phyloP scores from a whole-genome alignment of 2,888 invertebrate species.

The Microctonus brassicae region DNA sequence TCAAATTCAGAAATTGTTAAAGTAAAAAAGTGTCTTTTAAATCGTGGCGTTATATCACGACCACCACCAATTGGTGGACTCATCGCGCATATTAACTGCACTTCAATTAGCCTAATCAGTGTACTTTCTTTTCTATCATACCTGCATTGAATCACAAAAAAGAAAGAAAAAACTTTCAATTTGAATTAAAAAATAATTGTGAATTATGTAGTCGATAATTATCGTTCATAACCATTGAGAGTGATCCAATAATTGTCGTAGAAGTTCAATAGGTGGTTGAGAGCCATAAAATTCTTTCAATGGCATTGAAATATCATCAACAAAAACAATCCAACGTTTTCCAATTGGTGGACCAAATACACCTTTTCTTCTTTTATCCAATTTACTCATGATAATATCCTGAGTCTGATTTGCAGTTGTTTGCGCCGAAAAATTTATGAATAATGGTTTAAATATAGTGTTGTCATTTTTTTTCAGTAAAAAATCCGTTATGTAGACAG shows the following conservation, averaged over 20 bases:
- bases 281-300: conserved; percentile 90
- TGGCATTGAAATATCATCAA: conserved; percentile 98
- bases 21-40: conserved; percentile 88
- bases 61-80: conserved; percentile 83
- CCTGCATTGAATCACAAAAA: conserved; percentile 44
- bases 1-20: conserved; percentile 91
- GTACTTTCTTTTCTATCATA: conserved; percentile 86
- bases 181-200: too few relatives aligned
- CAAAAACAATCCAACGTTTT: conserved; percentile 89
- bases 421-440: conserved; percentile 94
- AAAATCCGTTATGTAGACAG: conserved; percentile 88
- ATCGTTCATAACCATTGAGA: conserved; percentile 77
- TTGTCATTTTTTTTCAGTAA: conserved; percentile 85
- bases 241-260: conserved; percentile 92
- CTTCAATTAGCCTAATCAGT: conserved; percentile 85
- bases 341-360: conserved; percentile 94
- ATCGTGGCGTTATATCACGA: conserved; percentile 86
- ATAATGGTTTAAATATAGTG: conserved; percentile 83
- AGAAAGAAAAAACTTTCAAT: too few relatives aligned
- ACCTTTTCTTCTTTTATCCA: conserved; percentile 93
- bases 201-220: not conserved
- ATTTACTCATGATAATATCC: conserved; percentile 93
- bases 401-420: conserved; percentile 94
- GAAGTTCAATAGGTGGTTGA: conserved; percentile 93
- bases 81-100: conserved; percentile 85